Conservation (phyloP, 2,113 vertebrate genomes). For the Tympanuchus pallidicinctus region DNA sequence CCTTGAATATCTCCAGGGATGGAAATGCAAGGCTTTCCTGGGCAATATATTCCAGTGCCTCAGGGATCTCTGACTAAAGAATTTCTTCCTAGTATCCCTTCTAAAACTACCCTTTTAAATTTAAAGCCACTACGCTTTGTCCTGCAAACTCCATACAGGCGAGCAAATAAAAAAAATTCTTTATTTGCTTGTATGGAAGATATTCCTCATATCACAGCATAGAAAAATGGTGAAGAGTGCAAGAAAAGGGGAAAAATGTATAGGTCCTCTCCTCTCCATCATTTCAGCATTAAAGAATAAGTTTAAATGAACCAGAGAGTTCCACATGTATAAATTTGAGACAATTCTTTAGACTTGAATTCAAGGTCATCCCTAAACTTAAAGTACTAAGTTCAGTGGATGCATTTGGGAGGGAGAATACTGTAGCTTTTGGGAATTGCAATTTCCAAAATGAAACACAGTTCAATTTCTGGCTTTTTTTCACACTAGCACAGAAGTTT, state of each 20-base stretch:
- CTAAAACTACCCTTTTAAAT: not conserved
- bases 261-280: not conserved
- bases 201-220: not conserved
- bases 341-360: no score
- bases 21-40: not conserved
- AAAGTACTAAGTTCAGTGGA: no score
- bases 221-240: not conserved
- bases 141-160: not conserved
- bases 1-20: not conserved
- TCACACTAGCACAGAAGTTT: not conserved
- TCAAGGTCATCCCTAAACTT: no score
- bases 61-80: not conserved
- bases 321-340: no score
- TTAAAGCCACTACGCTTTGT: not conserved
- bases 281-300: not conserved
- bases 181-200: not conserved
- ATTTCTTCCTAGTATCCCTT: not conserved
- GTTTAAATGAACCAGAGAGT: not conserved
- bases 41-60: not conserved
- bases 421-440: not conserved
- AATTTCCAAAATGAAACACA: not conserved
- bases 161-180: not conserved
- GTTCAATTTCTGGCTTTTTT: not conserved
- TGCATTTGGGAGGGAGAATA: not conserved
- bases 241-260: not conserved